Conservation (phyloP, 2,797 vertebrate species). For the Calcarius lapponicus region DNA sequence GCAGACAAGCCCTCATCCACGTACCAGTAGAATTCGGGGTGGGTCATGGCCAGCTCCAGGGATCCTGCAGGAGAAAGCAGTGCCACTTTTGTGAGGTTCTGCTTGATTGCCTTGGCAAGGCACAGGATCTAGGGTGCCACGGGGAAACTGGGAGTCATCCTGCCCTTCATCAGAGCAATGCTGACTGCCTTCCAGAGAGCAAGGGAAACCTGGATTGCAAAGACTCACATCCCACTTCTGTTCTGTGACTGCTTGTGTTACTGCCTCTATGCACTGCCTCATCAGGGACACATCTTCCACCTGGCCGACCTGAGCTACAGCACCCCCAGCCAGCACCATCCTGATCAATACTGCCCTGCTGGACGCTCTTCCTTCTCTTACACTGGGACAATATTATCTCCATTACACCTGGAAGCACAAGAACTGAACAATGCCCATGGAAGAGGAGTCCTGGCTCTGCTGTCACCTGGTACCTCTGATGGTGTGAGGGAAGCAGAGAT, state of each 20-base stretch:
- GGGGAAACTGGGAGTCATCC: neutral
- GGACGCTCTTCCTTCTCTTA: neutral
- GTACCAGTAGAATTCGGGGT: conserved; percentile 99
- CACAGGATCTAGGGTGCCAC: neutral
- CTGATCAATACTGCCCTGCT: neutral
- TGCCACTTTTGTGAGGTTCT: neutral
- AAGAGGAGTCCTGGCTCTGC: neutral
- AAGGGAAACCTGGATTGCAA: neutral
- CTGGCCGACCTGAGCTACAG: neutral
- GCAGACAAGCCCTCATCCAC: conserved; percentile 93
- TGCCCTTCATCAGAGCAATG: neutral
- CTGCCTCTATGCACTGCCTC: neutral
- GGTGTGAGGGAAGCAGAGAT: neutral
- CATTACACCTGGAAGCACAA: neutral
- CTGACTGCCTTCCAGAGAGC: neutral
- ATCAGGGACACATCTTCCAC: neutral
- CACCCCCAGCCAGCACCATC: neutral
- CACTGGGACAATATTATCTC: neutral
- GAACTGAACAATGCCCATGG: neutral
- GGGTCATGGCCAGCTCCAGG: conserved; percentile 94
- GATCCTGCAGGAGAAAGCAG: conserved; percentile 78
- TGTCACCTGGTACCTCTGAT: neutral
- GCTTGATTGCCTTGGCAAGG: neutral
- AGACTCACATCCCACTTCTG: neutral
- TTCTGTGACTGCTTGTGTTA: neutral